Evolutionary conservation across 2,113 vertebrate genomes (phyloP), one percentile per base, ranked within the genome.

Genomic region (Phyllopteryx taeniolatus): DNA sequence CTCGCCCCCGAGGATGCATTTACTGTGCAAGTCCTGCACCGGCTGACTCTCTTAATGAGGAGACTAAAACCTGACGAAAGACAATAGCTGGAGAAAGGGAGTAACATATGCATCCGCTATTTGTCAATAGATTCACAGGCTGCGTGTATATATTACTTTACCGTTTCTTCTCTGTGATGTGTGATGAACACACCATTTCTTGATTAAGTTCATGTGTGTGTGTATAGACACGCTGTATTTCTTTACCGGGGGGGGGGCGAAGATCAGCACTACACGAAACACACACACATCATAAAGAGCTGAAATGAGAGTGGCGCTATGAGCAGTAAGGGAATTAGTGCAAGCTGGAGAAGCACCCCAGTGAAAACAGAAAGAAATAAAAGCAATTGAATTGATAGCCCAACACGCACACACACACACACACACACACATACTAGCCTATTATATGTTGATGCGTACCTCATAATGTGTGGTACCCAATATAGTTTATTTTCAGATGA

Each of bases 1-100:
- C 56, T 65, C 75, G 42, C 88, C 85, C 85, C 87, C 20, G 73
- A 70, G 85, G 86, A 83, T 35, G 22, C 79, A 87, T 82, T 84
- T 79, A 86, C 74, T 79, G 80, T 80, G 70, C 44, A 76, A 77
- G 81, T 72, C 81, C 73, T 71, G 75, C 76, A 79, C 66, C 63
- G 68, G 74, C 75, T 70, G 72, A 79, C 54, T 85, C 67, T 73
- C 63, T 33, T 87, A 89, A 89, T 88, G 79, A 86, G 87, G 67
- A 59, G 69, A 79, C 76, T 65, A 67, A 62, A 86, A 77, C 77
- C 67, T 66, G 67, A 80, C 66, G 71, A 63, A 67, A 79, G 65
- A 54, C 53, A 54, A n/a, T 19, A 19, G 42, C 39, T 46, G 17
- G 70, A 53, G 8, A 35, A 5, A 72, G 56, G 65, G 14, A 33